A percentile compares a stretch with the other conserved stretches of the same genome.
Evolutionary conservation across 2,113 vertebrate genomes (phyloP).

Genomic region (Excalfactoria chinensis): DNA sequence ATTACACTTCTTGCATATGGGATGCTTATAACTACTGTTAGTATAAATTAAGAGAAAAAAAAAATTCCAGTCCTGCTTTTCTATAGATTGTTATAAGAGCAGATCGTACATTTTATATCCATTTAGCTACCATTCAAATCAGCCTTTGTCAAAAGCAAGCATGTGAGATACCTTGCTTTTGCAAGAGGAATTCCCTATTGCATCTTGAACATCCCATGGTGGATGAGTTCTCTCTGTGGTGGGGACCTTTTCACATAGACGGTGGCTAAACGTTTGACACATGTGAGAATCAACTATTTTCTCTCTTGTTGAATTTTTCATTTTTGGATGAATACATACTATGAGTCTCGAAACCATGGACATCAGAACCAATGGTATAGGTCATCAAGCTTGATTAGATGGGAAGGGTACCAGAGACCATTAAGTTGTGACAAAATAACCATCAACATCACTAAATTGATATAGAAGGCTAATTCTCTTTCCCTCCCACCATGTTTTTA

Average conservation of each 20-base stretch:
- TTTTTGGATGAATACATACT: background rate
- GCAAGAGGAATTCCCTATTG: background rate
- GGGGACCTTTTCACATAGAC: background rate
- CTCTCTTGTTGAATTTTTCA: conserved; percentile 1
- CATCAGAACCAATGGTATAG: background rate
- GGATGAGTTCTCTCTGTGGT: background rate
- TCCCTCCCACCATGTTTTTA: conserved; percentile 45
- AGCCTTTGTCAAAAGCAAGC: background rate
- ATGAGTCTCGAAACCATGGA: background rate
- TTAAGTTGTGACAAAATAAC: background rate
- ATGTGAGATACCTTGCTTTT: background rate
- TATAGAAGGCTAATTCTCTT: background rate
- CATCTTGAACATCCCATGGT: background rate
- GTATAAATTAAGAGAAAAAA: accelerated
- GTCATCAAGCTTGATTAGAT: background rate
- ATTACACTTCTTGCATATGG: background rate
- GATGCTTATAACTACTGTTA: background rate
- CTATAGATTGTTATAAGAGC: background rate
- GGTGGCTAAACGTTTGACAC: too few species aligned
- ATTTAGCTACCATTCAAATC: background rate
- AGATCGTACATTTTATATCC: background rate
- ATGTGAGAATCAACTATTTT: background rate
- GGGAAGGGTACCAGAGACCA: background rate
- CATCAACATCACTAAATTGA: background rate
- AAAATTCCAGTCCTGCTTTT: background rate